phyloP scores from a whole-genome alignment of 2,888 invertebrate species.

The Neoscelio sp. region DNA sequence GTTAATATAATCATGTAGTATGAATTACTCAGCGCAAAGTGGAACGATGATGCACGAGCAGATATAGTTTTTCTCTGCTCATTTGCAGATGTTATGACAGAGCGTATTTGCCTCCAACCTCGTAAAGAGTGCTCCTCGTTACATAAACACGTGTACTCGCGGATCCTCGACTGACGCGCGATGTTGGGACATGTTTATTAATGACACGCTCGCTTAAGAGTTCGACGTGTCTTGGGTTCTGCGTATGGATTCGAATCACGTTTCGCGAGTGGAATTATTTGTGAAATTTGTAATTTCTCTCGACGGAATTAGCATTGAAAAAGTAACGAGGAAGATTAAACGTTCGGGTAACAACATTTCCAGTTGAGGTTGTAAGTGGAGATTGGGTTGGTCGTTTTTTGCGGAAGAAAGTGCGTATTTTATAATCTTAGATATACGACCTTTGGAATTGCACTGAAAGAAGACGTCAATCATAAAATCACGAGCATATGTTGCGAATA shows the following conservation, averaged over 20 bases:
- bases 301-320: slow-evolving; percentile 27
- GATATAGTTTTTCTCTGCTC: slow-evolving; percentile 61
- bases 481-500: slow-evolving; percentile 23
- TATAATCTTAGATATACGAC: slow-evolving; percentile 32
- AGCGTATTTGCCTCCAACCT: slow-evolving; percentile 59
- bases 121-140: slow-evolving; percentile 47
- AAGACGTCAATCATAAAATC: slow-evolving; percentile 50
- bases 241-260: slow-evolving; percentile 30
- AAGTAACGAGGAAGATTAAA: slow-evolving; percentile 38
- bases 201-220: slow-evolving; percentile 54
- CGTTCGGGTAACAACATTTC: slow-evolving; percentile 29
- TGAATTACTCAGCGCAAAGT: slow-evolving; percentile 64
- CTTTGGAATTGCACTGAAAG: slow-evolving; percentile 23
- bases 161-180: slow-evolving; percentile 56
- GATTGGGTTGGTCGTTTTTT: slow-evolving; percentile 28
- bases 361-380: slow-evolving; percentile 16
- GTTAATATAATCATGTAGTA: too few relatives aligned
- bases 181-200: slow-evolving; percentile 59
- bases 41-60: slow-evolving; percentile 51
- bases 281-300: slow-evolving; percentile 23
- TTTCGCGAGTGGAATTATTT: slow-evolving; percentile 23
- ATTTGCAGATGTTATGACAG: slow-evolving; percentile 66
- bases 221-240: slow-evolving; percentile 37
- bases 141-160: slow-evolving; percentile 56
- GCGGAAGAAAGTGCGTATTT: slow-evolving; percentile 14